A percentile compares a stretch with the other conserved stretches of the same genome.
Evolutionary conservation across 2,797 vertebrate genomes (phyloP).

Genomic region (Bufotes viridis): DNA sequence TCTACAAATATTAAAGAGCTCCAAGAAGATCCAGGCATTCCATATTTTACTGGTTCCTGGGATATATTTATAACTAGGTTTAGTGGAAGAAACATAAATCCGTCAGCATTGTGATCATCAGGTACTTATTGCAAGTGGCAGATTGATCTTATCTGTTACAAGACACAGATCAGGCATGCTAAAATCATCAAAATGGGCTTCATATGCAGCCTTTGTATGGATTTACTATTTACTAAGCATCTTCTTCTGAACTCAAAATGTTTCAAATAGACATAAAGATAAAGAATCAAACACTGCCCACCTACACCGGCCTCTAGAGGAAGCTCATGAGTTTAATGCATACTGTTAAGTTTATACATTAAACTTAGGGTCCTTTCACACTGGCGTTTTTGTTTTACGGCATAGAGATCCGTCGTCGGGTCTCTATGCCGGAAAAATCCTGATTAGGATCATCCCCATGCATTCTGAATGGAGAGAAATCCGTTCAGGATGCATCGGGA

Average conservation of each 20-base stretch:
- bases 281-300: not conserved
- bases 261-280: not conserved
- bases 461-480: too few species aligned
- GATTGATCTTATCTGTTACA: constrained; percentile 20
- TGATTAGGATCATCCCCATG: too few species aligned
- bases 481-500: too few species aligned
- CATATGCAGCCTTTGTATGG: not conserved
- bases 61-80: constrained; percentile 50
- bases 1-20: constrained; percentile 45
- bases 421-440: too few species aligned
- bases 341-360: not conserved
- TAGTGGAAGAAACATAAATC: constrained; percentile 21
- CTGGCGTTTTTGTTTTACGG: too few species aligned
- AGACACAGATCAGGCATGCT: constrained; percentile 17
- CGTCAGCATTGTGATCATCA: constrained; percentile 44
- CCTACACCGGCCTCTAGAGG: not conserved
- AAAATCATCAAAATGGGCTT: not conserved
- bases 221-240: not conserved
- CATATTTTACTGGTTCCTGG: constrained; percentile 31
- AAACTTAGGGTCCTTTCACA: too few species aligned
- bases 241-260: not conserved
- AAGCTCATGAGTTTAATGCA: not conserved
- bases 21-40: not conserved
- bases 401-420: too few species aligned
- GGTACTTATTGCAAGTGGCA: constrained; percentile 15